Evolutionary conservation across 2,113 vertebrate species (phyloP).

Genomic region (Geococcyx californianus): DNA sequence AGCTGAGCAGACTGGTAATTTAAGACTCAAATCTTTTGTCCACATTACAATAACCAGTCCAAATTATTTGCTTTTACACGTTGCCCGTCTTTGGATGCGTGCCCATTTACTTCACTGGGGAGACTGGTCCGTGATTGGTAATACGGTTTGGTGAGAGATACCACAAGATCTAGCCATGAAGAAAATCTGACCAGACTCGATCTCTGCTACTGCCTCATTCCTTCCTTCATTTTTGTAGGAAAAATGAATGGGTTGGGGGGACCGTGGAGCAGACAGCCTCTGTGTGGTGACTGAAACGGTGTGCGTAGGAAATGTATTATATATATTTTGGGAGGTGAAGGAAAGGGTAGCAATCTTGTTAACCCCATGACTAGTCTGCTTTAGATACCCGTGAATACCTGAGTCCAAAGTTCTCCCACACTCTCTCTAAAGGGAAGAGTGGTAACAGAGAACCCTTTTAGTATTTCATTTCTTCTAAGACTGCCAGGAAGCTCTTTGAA

Average conservation of each 20-base stretch:
- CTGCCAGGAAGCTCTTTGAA: background rate
- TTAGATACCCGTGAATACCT: background rate
- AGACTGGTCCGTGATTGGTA: background rate
- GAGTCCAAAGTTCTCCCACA: background rate
- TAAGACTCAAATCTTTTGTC: background rate
- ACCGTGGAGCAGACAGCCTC: background rate
- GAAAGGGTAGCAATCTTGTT: background rate
- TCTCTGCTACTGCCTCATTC: background rate
- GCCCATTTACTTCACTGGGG: background rate
- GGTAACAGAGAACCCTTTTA: background rate
- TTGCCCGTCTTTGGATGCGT: background rate
- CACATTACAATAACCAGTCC: background rate
- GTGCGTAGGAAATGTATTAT: background rate
- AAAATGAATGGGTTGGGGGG: background rate
- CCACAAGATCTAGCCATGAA: background rate
- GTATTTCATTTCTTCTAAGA: constrained; percentile 18
- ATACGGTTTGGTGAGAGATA: background rate
- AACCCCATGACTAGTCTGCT: background rate
- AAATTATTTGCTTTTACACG: background rate
- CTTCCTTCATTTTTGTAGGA: background rate
- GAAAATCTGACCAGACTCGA: background rate
- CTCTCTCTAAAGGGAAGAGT: constrained; percentile 26
- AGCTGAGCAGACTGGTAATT: background rate
- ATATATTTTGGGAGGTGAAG: background rate
- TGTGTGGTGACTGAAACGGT: background rate